Evolutionary conservation across 2,888 invertebrate species (phyloP), one percentile per base, ranked within the genome.

Genomic region (Eupithecia abbreviata): DNA sequence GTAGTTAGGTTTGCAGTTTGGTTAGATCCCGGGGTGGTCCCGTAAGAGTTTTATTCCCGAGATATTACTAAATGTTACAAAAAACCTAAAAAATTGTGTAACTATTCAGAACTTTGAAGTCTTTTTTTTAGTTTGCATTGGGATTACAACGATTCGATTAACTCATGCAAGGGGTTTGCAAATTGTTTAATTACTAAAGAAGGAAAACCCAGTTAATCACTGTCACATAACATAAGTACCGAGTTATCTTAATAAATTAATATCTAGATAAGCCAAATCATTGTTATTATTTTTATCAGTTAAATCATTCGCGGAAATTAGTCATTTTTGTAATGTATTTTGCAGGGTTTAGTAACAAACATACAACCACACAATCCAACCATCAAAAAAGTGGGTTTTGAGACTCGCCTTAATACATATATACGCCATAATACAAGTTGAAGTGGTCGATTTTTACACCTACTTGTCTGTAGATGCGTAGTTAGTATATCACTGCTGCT

Each of bases 261-360:
- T 43, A 30, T 62, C 2, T 30, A 45, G 67, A 68, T 68, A 68
- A 43, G 67, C 43, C 42, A 4, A 68, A 43, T 18, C 7, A 43
- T 67, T 43, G 67, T 68, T 68, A n/a, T 67, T 42, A 43, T 68
- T 67, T 68, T 68, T 42, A 68, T 68, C 67, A 68, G n/a, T 62
- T 18, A 18, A 58, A 18, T 62, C 45, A n/a, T 45, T 43, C 9
- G 42, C 45, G 67, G 42, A 68, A 45, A 68, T n/a, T 2, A 15
- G 42, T 43, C 13, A 68, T 66, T 42, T 42, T 15, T 6, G 42
- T 42, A 7, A 41, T 66, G 7, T 13, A 10, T 41, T 41, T 65
- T 13, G 65, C 55, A 55, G n/a, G 55, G n/a, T n/a, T n/a, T n/a
- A n/a, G 3, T 3, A 55, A 55, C 2, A 51, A 51, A 51, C 15